These are phyloP conservation scores for Enteromius fasciolatus DNA, from an alignment of 2,797 vertebrate species.

Conservation along the genomic window DNA sequence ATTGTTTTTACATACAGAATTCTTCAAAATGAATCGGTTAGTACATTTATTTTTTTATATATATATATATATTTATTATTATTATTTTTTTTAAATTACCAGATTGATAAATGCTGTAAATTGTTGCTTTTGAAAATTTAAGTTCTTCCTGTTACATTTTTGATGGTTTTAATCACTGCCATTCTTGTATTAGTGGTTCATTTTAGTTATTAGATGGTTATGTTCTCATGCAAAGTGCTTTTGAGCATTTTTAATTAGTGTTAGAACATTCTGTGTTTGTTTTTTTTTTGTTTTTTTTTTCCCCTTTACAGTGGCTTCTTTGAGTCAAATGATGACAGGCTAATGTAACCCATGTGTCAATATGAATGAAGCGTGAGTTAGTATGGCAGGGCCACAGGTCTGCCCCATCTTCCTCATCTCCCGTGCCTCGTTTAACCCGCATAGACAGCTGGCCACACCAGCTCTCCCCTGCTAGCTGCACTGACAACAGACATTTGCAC, in stretches of 20 bases:
- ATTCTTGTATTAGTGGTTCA: neutral
- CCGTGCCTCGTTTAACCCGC: conserved; percentile 43
- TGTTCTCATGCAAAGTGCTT: neutral
- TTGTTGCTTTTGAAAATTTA: neutral
- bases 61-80: too few species aligned
- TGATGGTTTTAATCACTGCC: neutral
- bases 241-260: neutral
- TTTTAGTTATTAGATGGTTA: neutral
- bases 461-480: conserved; percentile 45
- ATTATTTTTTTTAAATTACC: neutral
- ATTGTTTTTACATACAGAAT: neutral
- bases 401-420: conserved; percentile 45
- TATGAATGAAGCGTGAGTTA: conserved; percentile 24
- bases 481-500: conserved; percentile 44
- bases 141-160: neutral
- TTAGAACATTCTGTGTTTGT: neutral
- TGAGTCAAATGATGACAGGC: neutral
- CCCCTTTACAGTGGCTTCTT: neutral
- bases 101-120: neutral
- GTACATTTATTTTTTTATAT: neutral
- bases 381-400: conserved; percentile 42
- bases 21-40: neutral
- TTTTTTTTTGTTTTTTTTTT: too few species aligned
- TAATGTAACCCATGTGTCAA: conserved; percentile 5
- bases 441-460: conserved; percentile 58